phyloP scores from a whole-genome alignment of 1,140 invertebrate species.

The Brachionus manjavacas region DNA sequence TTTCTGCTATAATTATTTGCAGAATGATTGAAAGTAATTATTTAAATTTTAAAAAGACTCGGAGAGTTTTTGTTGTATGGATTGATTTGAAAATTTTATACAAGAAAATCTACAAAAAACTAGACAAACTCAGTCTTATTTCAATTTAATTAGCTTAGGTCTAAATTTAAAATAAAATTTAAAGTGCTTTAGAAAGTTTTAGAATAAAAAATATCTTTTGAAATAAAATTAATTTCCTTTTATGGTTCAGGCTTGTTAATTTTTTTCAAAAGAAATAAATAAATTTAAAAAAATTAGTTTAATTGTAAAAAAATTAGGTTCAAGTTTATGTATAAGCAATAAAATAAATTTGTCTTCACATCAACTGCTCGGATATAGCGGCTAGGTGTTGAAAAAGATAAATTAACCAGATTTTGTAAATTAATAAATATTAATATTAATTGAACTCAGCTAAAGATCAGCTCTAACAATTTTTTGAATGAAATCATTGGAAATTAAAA shows the following conservation, averaged over 20 bases:
- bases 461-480: too few species aligned
- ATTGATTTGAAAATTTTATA: neutral
- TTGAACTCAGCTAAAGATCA: neutral
- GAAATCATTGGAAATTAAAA: neutral
- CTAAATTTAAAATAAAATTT: neutral
- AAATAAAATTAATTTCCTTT: neutral
- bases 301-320: too few species aligned
- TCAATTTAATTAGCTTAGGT: neutral
- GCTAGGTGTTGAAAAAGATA: neutral
- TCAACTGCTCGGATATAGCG: neutral
- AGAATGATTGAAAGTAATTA: neutral
- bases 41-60: neutral
- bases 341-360: neutral
- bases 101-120: neutral
- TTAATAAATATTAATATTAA: neutral
- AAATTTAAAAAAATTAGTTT: too few species aligned
- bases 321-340: too few species aligned
- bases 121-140: neutral
- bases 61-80: neutral
- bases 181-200: neutral
- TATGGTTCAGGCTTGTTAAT: neutral
- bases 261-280: too few species aligned
- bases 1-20: neutral
- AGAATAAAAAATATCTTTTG: neutral
- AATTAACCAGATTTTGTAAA: neutral